Conservation (phyloP, 1,140 invertebrate species). For the Lordiphosa collinella region DNA sequence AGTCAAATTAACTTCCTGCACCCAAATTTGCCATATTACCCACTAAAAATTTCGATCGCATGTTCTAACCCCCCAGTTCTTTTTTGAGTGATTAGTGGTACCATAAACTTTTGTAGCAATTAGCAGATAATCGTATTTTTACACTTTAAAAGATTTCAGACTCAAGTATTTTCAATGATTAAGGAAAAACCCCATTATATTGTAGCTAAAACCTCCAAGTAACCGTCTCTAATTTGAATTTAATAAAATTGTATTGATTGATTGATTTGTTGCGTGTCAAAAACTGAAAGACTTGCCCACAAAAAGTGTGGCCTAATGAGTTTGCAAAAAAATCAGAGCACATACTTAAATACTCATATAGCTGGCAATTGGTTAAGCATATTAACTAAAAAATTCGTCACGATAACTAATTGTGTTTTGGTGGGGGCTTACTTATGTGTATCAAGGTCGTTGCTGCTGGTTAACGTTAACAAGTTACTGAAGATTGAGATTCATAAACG, state of each 20-base stretch:
- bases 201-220: constrained; percentile 20
- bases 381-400: constrained; percentile 52
- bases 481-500: constrained; percentile 44
- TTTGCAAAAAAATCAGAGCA: constrained; percentile 38
- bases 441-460: constrained; percentile 50
- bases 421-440: constrained; percentile 41
- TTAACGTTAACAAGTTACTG: constrained; percentile 44
- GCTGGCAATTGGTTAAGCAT: constrained; percentile 33
- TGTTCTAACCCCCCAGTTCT: too few relatives aligned
- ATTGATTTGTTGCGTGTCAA: constrained; percentile 34
- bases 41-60: too few relatives aligned
- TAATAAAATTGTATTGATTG: constrained; percentile 43
- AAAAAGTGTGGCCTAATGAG: constrained; percentile 39
- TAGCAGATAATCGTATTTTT: background rate
- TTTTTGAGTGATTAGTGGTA: too few relatives aligned
- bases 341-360: constrained; percentile 11
- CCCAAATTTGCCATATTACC: too few relatives aligned
- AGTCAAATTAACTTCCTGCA: too few relatives aligned
- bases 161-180: background rate
- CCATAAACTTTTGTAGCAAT: too few relatives aligned
- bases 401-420: constrained; percentile 39
- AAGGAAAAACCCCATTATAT: background rate
- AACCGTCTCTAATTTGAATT: constrained; percentile 43
- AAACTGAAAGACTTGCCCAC: constrained; percentile 12
- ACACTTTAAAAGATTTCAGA: background rate